These are phyloP conservation scores for Gephyroberyx darwinii DNA, from an alignment of 2,797 vertebrate species.

Conservation along the genomic window DNA sequence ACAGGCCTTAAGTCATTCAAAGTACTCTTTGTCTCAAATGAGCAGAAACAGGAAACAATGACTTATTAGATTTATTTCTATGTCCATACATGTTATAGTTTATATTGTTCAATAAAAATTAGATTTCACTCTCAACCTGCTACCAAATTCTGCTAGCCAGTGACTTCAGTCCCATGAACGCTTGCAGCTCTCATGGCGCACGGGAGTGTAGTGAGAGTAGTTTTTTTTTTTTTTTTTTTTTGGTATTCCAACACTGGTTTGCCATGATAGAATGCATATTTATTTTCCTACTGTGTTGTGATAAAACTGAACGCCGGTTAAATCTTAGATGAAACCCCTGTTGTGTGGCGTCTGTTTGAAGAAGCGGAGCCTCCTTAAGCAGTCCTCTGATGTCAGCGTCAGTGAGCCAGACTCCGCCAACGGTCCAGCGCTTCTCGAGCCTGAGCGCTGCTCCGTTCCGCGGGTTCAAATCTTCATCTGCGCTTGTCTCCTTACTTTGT, in stretches of 20 bases:
- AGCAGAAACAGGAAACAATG: no score
- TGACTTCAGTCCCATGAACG: no score
- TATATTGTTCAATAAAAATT: neutral
- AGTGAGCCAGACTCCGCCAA: slow-evolving; percentile 55
- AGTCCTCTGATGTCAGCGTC: slow-evolving; percentile 67
- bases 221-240: neutral
- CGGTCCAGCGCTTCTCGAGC: slow-evolving; percentile 44
- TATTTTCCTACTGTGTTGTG: neutral
- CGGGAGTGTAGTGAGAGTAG: slow-evolving; percentile 51
- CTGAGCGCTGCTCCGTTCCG: slow-evolving; percentile 42
- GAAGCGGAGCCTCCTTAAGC: slow-evolving; percentile 63
- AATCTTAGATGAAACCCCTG: slow-evolving; percentile 5
- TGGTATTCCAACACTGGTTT: neutral
- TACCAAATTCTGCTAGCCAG: slow-evolving; percentile 17
- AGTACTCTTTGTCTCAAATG: no score
- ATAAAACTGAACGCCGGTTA: neutral
- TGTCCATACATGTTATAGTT: neutral
- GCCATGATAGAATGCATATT: neutral
- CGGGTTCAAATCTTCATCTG: slow-evolving; percentile 63
- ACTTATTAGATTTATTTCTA: neutral
- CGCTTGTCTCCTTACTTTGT: slow-evolving; percentile 64
- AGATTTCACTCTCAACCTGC: slow-evolving; percentile 16
- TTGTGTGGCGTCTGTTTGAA: slow-evolving; percentile 24
- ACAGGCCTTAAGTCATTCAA: no score
- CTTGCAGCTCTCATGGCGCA: slow-evolving; percentile 29